Conservation (phyloP, 2,888 invertebrate genomes). For the Leuctra nigra region DNA sequence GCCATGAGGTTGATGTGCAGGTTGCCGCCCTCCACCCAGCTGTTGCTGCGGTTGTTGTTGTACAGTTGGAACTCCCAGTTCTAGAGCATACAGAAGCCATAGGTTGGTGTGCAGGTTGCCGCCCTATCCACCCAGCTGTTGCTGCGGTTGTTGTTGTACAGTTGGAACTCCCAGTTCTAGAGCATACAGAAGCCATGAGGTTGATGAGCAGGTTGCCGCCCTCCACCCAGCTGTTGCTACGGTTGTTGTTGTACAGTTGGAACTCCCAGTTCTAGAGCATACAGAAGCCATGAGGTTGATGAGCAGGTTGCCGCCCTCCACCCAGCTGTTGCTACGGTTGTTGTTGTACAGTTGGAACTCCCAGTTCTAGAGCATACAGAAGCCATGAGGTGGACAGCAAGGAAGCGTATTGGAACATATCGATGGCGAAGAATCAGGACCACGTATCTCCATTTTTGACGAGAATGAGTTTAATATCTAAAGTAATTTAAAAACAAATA, state of each 20-base stretch:
- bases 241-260: conserved; percentile 61
- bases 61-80: conserved; percentile 69
- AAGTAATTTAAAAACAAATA: too few species aligned
- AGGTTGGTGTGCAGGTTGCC: conserved; percentile 49
- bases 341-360: conserved; percentile 65
- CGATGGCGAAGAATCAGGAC: too few species aligned
- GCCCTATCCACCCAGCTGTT: conserved; percentile 54
- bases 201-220: conserved; percentile 55
- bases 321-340: conserved; percentile 58
- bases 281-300: too few species aligned
- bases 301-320: conserved; percentile 50
- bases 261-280: conserved; percentile 73
- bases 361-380: conserved; percentile 51
- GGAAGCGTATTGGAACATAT: too few species aligned
- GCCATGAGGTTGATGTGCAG: too few species aligned
- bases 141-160: conserved; percentile 58
- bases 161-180: conserved; percentile 66
- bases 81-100: too few species aligned
- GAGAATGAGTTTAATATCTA: too few species aligned
- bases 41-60: conserved; percentile 59
- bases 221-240: conserved; percentile 55
- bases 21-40: conserved; percentile 50
- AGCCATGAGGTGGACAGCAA: too few species aligned
- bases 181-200: too few species aligned
- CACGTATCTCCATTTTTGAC: too few species aligned